phyloP scores from a whole-genome alignment of 2,888 invertebrate species.

The Dione vanillae region DNA sequence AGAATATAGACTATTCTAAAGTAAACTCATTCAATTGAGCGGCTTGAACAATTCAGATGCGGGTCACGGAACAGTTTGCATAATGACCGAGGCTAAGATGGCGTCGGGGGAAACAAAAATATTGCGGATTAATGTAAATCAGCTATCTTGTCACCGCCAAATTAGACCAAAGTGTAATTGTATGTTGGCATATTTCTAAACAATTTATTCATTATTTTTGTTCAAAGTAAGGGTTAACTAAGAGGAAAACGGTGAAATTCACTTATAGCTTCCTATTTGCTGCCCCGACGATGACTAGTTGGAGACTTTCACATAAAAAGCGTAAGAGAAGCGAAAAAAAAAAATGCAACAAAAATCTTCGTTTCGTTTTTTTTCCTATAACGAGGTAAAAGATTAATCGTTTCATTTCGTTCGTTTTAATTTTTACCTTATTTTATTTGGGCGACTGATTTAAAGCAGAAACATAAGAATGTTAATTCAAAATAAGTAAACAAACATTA shows the following conservation, averaged over 20 bases:
- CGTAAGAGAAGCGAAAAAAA: neutral
- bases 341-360: neutral
- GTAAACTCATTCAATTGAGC: conserved; percentile 29
- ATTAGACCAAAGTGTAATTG: conserved; percentile 35
- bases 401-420: too few relatives aligned
- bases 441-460: too few relatives aligned
- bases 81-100: conserved; percentile 52
- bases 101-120: conserved; percentile 53
- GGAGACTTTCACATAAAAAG: too few relatives aligned
- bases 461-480: too few relatives aligned
- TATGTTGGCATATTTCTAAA: conserved; percentile 11
- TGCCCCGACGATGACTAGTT: too few relatives aligned
- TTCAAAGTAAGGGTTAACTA: too few relatives aligned
- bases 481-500: too few relatives aligned
- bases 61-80: conserved; percentile 55
- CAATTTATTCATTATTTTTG: conserved; percentile 12
- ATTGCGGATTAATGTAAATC: conserved; percentile 58
- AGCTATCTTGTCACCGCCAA: conserved; percentile 37
- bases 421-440: too few relatives aligned
- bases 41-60: conserved; percentile 48
- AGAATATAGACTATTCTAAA: conserved; percentile 13
- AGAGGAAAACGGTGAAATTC: too few relatives aligned
- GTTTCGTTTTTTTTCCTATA: too few relatives aligned
- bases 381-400: too few relatives aligned
- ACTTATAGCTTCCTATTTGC: too few relatives aligned